Evolutionary conservation across 2,888 invertebrate species (phyloP), one percentile per base, ranked within the genome.

Genomic region (Aromia moschata): DNA sequence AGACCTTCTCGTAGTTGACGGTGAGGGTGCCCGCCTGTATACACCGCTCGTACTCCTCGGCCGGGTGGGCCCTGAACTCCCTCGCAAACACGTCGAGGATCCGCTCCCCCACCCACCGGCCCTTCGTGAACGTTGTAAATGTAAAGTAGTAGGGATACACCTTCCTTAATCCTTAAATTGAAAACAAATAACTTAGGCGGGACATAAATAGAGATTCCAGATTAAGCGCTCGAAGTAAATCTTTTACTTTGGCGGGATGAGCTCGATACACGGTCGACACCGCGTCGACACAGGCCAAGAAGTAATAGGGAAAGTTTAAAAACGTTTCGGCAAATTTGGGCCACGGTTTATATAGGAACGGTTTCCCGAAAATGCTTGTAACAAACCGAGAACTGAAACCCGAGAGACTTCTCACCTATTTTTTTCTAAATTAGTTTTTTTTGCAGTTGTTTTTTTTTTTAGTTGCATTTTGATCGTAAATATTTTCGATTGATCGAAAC

Each of bases 71-170:
- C 36, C 95, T 85, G 80, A 98, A 98, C 82, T 98, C 97, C 56
- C 92, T 84, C 5, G 92, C 91, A 81, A 96, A 96, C 15, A 98
- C 94, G 75, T 97, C 96, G 67, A 94, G 84, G 69, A 98, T 92
- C 78, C 91, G 91, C 80, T 94, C 93, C 2, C 96, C 96, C 1
- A 96, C 94, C 97, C 97, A 98, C 73, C 97, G 87, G 5, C 96
- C 95, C 83, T 98, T 98, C 62, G 95, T 95, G 83, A 94, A 96
- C 33, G 96, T 95, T 63, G 94, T 93, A 83, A 96, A 98, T 61
- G 94, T 95, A 84, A 95, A 98, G 83, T 94, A 94, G 83, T 98
- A 98, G 0, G 98, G 98, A 80, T 95, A 96, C 1, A 98, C 97
- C 85, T 98, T 97, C 70, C 97, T 86, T 70, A 97, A 86, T 71